Conservation (phyloP, 1,140 invertebrate species). For the Hypothenemus hampei region DNA sequence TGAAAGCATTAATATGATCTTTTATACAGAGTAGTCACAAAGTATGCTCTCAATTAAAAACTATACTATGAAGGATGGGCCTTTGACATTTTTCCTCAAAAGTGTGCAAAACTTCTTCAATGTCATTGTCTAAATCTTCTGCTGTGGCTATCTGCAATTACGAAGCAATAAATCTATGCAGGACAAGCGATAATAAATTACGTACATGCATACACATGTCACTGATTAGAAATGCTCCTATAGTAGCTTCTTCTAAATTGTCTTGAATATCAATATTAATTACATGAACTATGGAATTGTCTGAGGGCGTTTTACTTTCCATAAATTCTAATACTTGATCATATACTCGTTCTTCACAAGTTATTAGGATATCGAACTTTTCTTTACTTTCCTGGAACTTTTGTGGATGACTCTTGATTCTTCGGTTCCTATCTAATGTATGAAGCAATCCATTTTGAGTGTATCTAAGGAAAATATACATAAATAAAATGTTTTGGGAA, state of each 20-base stretch:
- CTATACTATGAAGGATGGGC: conserved; percentile 86
- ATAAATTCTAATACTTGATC: conserved; percentile 86
- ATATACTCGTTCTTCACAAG: conserved; percentile 97
- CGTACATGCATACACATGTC: conserved; percentile 86
- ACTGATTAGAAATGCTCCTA: conserved; percentile 97
- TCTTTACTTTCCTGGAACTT: conserved; percentile 88
- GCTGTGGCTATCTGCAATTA: conserved; percentile 70
- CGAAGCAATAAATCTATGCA: conserved; percentile 48
- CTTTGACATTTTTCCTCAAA: conserved; percentile 88
- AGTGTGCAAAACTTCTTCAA: conserved; percentile 93
- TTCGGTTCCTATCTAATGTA: conserved; percentile 95
- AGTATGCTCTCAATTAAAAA: conserved; percentile 70
- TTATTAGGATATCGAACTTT: conserved; percentile 94
- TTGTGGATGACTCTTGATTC: conserved; percentile 93
- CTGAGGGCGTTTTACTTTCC: conserved; percentile 63
- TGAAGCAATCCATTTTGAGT: conserved; percentile 98
- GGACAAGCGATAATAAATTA: too few relatives aligned
- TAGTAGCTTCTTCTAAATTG: conserved; percentile 99
- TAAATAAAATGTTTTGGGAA: too few relatives aligned
- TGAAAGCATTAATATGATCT: too few relatives aligned
- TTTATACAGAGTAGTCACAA: too few relatives aligned
- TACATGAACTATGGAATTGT: conserved; percentile 87
- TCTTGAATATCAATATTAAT: conserved; percentile 99
- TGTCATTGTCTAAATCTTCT: conserved; percentile 96
- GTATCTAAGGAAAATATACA: conserved; percentile 64